Base-by-base conservation (phyloP, 2,888 invertebrate species). In the Hirtodrosophila confusa region DNA sequence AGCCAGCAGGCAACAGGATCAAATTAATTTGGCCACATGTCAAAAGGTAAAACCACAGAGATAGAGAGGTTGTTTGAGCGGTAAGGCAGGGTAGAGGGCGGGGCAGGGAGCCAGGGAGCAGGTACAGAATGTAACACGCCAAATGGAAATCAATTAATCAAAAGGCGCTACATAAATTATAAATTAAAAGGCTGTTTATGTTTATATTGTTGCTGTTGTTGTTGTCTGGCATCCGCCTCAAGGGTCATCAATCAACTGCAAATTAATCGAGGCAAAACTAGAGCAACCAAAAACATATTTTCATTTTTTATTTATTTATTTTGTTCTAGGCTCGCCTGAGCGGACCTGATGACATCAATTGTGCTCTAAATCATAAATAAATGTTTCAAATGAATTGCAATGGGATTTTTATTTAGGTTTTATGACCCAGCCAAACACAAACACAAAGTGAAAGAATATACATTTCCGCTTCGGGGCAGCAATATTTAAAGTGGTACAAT, bases 61-160 rank as follows among this genome's bases (percentile, higher is more conserved):
- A 31, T 31, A 31, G 31, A 3, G 9, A 31, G 9, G 27, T 27
- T 27, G 27, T 27, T 17, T 2, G 17, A 17, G 17, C 1, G 17
- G 17, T 1, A 1, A 17, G 1, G 2, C 17, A 17, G 5, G 31
- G 39, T 37, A 24, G 9, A 12, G 4, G 24, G 27, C 17, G 29
- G 2, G 17, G 33, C 35, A 40, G 12, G 37, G 45, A 23, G 12
- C 31, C 35, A 24, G 47, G 49, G 23, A 31, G 29, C 17, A 36
- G 5, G 33, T 40, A 41, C 23, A 43, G 55, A 51, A 39, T 56
- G 39, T 68, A 71, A 68, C 62, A 65, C 71, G 55, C 57, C 68
- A 70, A 83, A 86, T 88, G 72, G 67, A 80, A 65, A 78, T 78
- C 87, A 84, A 88, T 86, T 88, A 84, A 88, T 84, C 84, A 84